These are phyloP conservation scores for Crossaster papposus DNA, from an alignment of 53 echinoderm and acorn worm species.

Conservation along the genomic window DNA sequence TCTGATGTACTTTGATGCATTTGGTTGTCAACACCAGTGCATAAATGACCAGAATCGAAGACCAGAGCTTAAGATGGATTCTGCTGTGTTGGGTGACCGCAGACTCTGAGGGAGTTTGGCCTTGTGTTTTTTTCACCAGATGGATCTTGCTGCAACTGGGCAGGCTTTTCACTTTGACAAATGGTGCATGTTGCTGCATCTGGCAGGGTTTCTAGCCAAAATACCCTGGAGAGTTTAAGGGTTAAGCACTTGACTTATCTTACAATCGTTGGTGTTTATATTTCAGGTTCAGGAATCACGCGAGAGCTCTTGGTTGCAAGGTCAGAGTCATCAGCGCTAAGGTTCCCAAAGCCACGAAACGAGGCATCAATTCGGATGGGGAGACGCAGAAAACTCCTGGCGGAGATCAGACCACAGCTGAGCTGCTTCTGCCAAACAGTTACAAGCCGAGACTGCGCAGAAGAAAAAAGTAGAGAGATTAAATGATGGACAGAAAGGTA, in stretches of 20 bases:
- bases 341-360: neutral
- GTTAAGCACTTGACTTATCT: neutral
- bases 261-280: neutral
- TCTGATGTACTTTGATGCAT: too few species aligned
- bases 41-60: too few species aligned
- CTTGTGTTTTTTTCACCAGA: too few species aligned
- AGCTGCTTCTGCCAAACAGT: constrained; percentile 29
- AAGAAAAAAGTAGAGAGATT: neutral
- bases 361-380: neutral
- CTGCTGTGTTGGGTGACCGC: too few species aligned
- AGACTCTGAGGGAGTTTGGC: too few species aligned
- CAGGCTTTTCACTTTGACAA: too few species aligned
- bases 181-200: too few species aligned
- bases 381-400: neutral
- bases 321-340: constrained; percentile 8
- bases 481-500: neutral
- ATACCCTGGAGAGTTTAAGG: too few species aligned
- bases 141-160: too few species aligned
- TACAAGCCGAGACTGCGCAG: neutral
- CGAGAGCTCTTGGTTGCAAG: constrained; percentile 57
- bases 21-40: too few species aligned
- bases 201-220: too few species aligned
- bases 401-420: neutral
- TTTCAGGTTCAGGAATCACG: constrained; percentile 50
- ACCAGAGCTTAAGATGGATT: too few species aligned